Percentiles rank a stretch among this genome's conserved stretches.
Conservation (phyloP, 2,888 invertebrate species). For the Mongoloraphidia duomilia region DNA sequence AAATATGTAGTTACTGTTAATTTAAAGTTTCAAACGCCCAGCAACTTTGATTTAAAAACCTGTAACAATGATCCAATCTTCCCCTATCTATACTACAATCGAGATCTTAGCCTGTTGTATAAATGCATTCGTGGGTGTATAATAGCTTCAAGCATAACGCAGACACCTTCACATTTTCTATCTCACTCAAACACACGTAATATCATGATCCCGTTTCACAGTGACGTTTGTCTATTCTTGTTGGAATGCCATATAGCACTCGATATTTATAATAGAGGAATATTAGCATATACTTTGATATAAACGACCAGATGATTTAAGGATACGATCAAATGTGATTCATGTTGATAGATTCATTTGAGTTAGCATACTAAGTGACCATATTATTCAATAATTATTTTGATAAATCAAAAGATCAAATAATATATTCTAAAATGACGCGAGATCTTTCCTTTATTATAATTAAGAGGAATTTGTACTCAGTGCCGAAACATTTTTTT, state of each 20-base stretch:
- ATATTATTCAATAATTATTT: slow-evolving; percentile 34
- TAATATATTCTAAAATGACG: slow-evolving; percentile 28
- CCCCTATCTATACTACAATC: too few relatives aligned
- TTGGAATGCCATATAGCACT: slow-evolving; percentile 28
- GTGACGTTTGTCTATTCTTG: background rate
- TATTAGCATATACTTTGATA: slow-evolving; percentile 28
- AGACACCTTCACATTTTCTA: slow-evolving; percentile 17
- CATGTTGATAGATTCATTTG: slow-evolving; percentile 10
- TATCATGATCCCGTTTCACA: background rate
- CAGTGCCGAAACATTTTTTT: too few relatives aligned
- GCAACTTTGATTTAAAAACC: too few relatives aligned
- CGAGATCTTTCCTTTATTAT: slow-evolving; percentile 11
- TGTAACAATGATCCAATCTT: too few relatives aligned
- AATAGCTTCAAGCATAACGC: slow-evolving; percentile 26
- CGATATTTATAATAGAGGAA: slow-evolving; percentile 31
- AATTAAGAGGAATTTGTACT: too few relatives aligned
- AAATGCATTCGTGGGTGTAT: slow-evolving; percentile 28
- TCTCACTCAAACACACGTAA: slow-evolving; percentile 1
- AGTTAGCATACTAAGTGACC: slow-evolving; percentile 25
- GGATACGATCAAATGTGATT: background rate
- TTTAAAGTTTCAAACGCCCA: too few relatives aligned
- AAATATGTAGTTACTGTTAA: too few relatives aligned
- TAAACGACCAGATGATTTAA: slow-evolving; percentile 13
- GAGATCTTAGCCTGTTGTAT: too few relatives aligned
- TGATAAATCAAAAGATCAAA: slow-evolving; percentile 35